A percentile compares a stretch with the other conserved stretches of the same genome.
phyloP scores from a whole-genome alignment of 2,888 invertebrate species.

The Tenodera sinensis region DNA sequence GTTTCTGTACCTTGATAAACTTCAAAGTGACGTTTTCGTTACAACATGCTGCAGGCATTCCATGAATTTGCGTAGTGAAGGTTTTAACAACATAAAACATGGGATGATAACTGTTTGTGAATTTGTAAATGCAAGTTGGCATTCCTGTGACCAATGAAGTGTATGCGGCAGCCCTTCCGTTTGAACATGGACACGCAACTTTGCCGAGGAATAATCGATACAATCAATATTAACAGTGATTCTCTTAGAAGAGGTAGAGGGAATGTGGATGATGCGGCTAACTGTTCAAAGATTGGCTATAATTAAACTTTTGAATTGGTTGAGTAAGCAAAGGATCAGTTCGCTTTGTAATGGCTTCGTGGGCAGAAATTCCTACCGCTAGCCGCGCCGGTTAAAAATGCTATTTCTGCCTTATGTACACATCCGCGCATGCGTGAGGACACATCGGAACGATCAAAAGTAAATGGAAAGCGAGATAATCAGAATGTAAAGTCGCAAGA shows the following conservation, averaged over 20 bases:
- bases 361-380: neutral
- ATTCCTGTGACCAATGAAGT: neutral
- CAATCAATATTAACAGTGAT: neutral
- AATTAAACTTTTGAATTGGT: neutral
- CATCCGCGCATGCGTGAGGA: neutral
- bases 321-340: neutral
- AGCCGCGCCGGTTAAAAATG: neutral
- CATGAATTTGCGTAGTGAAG: neutral
- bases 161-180: neutral
- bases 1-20: neutral
- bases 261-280: neutral
- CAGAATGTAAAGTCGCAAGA: neutral
- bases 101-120: neutral
- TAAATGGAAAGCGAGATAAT: neutral
- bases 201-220: neutral
- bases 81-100: neutral
- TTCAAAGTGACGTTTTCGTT: neutral
- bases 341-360: neutral
- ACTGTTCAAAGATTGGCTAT: neutral
- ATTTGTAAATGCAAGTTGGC: neutral
- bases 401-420: neutral
- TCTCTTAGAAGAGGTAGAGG: neutral
- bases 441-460: neutral
- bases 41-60: neutral
- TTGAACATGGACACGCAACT: neutral